A percentile compares a stretch with the other conserved stretches of the same genome.
Conservation (phyloP, 2,113 vertebrate genomes). For the Tiliqua scincoides region DNA sequence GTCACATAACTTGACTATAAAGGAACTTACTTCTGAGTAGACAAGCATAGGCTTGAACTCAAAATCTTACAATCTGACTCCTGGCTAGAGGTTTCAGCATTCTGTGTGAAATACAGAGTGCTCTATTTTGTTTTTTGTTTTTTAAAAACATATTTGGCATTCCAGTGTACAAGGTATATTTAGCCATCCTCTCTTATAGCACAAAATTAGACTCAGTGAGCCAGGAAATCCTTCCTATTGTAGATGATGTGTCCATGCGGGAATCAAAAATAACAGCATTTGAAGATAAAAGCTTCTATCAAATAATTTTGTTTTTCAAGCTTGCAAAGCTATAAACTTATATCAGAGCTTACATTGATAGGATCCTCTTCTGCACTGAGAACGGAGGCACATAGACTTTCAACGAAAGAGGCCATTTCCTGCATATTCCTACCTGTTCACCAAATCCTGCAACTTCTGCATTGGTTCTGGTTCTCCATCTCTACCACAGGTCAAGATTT, state of each 20-base stretch:
- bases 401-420: neutral
- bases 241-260: neutral
- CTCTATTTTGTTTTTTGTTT: neutral
- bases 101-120: neutral
- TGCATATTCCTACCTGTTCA: conserved; percentile 85
- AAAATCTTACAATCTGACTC: neutral
- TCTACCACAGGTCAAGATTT: conserved; percentile 95
- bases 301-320: neutral
- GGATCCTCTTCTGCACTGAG: neutral
- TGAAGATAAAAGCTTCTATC: neutral
- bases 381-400: neutral
- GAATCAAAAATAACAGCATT: neutral
- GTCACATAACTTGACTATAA: too few relatives aligned
- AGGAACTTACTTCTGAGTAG: too few relatives aligned
- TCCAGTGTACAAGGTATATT: neutral
- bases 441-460: conserved; percentile 97
- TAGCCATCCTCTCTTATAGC: neutral
- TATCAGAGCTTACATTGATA: accelerated
- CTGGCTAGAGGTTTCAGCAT: neutral
- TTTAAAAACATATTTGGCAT: neutral
- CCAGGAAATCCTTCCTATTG: neutral
- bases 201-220: neutral
- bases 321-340: accelerated
- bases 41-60: too few relatives aligned
- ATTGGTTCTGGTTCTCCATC: conserved; percentile 98